These are phyloP conservation scores for Echeneis naucrates DNA, from an alignment of 2,797 vertebrate species.

Conservation along the genomic window DNA sequence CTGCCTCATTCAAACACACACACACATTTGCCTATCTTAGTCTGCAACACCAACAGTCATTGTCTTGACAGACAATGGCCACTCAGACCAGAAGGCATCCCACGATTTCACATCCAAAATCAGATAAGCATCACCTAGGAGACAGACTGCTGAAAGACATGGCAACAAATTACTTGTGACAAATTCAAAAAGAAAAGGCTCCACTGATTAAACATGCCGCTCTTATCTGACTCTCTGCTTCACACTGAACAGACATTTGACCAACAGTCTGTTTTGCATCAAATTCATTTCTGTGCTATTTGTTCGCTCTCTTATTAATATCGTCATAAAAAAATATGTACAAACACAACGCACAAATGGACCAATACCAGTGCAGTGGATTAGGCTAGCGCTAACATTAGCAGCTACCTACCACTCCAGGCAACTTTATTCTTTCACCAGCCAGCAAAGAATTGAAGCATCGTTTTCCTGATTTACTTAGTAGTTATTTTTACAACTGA, in stretches of 20 bases:
- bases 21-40: conserved; percentile 70
- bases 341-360: background rate
- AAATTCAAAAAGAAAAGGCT: conserved; percentile 46
- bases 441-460: background rate
- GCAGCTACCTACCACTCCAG: no score
- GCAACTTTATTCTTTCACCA: no score
- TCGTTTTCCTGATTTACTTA: background rate
- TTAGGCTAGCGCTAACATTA: no score
- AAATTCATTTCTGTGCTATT: conserved; percentile 1
- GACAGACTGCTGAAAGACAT: conserved; percentile 61
- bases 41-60: conserved; percentile 63
- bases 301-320: background rate
- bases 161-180: conserved; percentile 66
- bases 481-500: no score
- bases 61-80: conserved; percentile 76
- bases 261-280: conserved; percentile 16
- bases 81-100: conserved; percentile 61
- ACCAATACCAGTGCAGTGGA: no score
- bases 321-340: background rate
- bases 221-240: conserved; percentile 32
- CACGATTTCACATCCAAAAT: conserved; percentile 65
- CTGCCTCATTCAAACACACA: conserved; percentile 29
- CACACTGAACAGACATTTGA: conserved; percentile 18
- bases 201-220: conserved; percentile 43
- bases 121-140: conserved; percentile 77